Evolutionary conservation across 1,140 invertebrate species (phyloP).

Genomic region (Diuraphis noxia): DNA sequence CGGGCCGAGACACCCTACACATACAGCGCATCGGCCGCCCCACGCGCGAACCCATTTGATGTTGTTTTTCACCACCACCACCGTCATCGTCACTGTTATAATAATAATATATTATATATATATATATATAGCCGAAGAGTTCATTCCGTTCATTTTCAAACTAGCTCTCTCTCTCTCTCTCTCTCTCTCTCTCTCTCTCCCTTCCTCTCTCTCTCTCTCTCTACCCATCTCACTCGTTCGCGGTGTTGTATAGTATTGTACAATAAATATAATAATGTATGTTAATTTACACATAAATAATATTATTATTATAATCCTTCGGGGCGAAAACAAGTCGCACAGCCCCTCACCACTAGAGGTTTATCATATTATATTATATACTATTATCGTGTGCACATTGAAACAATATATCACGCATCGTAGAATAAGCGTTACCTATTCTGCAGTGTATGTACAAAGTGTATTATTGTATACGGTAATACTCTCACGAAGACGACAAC

Average conservation of each 20-base stretch:
- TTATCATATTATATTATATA: not conserved
- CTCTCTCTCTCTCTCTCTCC: not conserved
- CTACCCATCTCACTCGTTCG: no score
- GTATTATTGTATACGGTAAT: not conserved
- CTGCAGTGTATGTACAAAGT: not conserved
- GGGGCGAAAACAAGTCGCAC: not conserved
- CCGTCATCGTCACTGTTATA: not conserved
- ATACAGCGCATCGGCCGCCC: not conserved
- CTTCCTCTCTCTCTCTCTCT: not conserved
- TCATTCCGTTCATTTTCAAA: not conserved
- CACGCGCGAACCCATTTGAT: not conserved
- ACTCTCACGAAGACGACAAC: not conserved
- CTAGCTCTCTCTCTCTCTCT: not conserved
- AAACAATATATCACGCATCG: no score
- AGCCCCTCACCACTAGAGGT: not conserved
- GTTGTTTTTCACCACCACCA: not conserved
- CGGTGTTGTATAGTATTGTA: not conserved
- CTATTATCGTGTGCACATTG: not conserved
- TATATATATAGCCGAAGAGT: not conserved
- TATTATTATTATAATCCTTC: not conserved
- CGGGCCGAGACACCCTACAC: not conserved
- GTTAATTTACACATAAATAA: not conserved
- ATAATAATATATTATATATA: not conserved
- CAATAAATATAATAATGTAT: not conserved
- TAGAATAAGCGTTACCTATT: no score